These are phyloP conservation scores for Oscarella lobularis DNA, from an alignment of 37 sponge, comb jelly and placozoan genomes.

Conservation along the genomic window DNA sequence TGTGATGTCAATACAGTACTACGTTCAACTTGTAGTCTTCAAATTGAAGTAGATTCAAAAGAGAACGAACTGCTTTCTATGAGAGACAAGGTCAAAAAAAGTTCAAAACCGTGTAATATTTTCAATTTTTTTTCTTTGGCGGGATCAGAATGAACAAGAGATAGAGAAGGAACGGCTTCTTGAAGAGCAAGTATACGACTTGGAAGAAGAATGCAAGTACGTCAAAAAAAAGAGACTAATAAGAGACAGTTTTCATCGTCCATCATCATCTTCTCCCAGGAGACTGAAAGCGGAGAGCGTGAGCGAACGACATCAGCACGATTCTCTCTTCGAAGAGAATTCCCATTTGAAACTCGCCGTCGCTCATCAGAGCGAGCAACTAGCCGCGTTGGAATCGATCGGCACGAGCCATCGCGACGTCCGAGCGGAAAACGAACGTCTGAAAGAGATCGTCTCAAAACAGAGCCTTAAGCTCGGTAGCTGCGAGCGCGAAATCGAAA, in stretches of 20 bases:
- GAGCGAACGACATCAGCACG: neutral
- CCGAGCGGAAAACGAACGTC: neutral
- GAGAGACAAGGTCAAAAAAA: no score
- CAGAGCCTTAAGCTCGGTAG: neutral
- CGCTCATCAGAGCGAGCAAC: neutral
- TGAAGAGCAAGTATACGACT: slow-evolving; percentile 14
- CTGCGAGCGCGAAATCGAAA: neutral
- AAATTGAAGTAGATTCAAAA: no score
- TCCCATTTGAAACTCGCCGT: neutral
- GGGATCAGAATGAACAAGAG: no score
- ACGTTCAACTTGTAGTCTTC: no score
- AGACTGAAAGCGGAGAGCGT: neutral
- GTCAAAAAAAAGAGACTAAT: neutral
- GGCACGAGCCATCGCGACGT: neutral
- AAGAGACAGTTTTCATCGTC: no score
- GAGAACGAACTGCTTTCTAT: no score
- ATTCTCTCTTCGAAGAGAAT: neutral
- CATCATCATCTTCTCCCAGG: no score
- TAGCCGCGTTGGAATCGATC: neutral
- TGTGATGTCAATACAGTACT: no score
- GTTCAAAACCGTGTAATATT: no score
- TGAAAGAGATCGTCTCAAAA: neutral
- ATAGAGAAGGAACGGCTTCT: slow-evolving; percentile 7
- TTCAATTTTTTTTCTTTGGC: no score
- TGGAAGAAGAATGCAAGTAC: slow-evolving; percentile 26